These are phyloP conservation scores for Pseudococcus viburni DNA, from an alignment of 2,888 invertebrate species.

Conservation along the genomic window DNA sequence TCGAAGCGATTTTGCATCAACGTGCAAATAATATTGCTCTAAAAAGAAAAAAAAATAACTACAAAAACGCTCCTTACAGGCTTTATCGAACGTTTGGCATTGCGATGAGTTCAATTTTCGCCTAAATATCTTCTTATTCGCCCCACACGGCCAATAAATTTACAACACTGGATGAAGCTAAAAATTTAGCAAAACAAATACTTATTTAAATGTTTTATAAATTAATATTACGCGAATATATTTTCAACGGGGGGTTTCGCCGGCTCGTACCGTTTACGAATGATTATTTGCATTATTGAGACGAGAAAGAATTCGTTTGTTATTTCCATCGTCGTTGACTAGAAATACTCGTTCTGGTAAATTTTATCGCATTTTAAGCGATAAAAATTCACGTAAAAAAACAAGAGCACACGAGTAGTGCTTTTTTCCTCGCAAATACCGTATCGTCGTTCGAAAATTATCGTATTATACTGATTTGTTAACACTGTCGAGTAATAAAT, in stretches of 20 bases:
- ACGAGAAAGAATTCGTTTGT: not conserved
- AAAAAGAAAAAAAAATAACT: slow-evolving; percentile 46
- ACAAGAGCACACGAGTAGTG: not conserved
- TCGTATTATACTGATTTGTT: not conserved
- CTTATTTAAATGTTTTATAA: slow-evolving; percentile 42
- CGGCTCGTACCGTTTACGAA: not conserved
- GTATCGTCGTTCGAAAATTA: slow-evolving; percentile 30
- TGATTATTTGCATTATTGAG: not conserved
- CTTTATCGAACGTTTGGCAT: slow-evolving; percentile 61
- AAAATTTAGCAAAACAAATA: slow-evolving; percentile 65
- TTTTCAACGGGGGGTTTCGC: not conserved
- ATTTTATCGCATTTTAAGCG: not conserved
- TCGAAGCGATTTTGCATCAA: slow-evolving; percentile 40
- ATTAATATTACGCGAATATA: slow-evolving; percentile 43
- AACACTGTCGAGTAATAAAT: not conserved
- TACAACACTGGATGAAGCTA: slow-evolving; percentile 60
- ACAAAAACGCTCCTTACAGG: slow-evolving; percentile 65
- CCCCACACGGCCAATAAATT: slow-evolving; percentile 61
- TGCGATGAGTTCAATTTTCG: slow-evolving; percentile 60
- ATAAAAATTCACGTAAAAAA: not conserved
- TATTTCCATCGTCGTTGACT: not conserved
- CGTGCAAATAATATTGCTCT: not conserved
- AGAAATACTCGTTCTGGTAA: not conserved
- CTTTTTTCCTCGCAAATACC: slow-evolving; percentile 2
- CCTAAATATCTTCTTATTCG: slow-evolving; percentile 64